Percentiles rank a stretch among this genome's conserved stretches.
Conservation (phyloP, 1,140 invertebrate genomes). For the Diuraphis noxia region DNA sequence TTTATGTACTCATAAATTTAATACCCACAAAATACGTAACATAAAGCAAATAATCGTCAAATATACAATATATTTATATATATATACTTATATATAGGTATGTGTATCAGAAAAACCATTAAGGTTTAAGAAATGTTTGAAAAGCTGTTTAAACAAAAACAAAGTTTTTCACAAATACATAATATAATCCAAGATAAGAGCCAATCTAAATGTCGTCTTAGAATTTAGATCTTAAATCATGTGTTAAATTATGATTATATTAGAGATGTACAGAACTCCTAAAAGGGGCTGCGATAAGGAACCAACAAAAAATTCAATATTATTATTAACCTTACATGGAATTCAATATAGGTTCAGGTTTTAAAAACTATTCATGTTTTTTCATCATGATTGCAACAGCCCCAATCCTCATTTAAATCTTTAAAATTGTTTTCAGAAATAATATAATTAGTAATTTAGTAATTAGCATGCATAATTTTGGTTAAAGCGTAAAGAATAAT, state of each 20-base stretch:
- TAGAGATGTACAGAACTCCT: neutral
- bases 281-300: no score
- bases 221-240: neutral
- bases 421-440: no score
- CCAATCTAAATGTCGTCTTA: neutral
- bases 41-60: neutral
- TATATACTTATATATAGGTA: no score
- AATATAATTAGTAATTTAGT: no score
- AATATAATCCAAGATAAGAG: neutral
- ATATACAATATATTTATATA: no score
- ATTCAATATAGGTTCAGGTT: neutral
- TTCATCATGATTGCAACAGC: no score
- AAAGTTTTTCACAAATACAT: neutral
- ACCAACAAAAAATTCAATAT: neutral
- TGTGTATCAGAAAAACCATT: neutral
- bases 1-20: neutral
- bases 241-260: neutral
- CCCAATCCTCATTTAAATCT: no score
- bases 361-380: no score
- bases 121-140: neutral
- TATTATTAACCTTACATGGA: neutral
- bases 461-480: no score
- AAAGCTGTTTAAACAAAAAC: neutral
- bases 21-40: neutral
- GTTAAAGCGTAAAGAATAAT: no score